Evolutionary conservation across 2,888 invertebrate genomes (phyloP).

Genomic region (Trichacis sp.): DNA sequence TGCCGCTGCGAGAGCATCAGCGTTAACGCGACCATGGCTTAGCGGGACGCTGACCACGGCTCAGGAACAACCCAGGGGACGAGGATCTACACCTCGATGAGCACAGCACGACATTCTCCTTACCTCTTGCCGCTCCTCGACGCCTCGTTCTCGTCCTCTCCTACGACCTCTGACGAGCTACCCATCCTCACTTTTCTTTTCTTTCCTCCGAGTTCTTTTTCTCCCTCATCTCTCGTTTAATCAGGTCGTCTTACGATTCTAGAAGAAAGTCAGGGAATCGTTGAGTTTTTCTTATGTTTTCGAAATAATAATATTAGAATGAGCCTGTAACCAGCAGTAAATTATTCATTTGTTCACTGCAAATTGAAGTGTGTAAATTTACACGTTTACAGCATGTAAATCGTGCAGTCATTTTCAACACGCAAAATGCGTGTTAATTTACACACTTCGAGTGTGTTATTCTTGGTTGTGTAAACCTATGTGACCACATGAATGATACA

Average conservation of each 20-base stretch:
- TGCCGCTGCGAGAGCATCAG: conserved; percentile 43
- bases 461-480: too few relatives aligned
- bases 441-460: too few relatives aligned
- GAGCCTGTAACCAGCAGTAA: too few relatives aligned
- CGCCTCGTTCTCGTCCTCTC: conserved; percentile 22
- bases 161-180: conserved; percentile 19
- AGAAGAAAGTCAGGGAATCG: too few relatives aligned
- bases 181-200: conserved; percentile 20
- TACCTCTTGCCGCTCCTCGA: conserved; percentile 55
- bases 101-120: conserved; percentile 66
- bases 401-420: too few relatives aligned
- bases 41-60: conserved; percentile 68
- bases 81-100: conserved; percentile 69
- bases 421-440: too few relatives aligned
- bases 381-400: too few relatives aligned
- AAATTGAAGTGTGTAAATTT: too few relatives aligned
- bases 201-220: conserved; percentile 13
- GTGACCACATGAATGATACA: too few relatives aligned
- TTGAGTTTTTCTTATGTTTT: too few relatives aligned
- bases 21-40: conserved; percentile 64
- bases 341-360: too few relatives aligned
- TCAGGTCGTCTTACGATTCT: background rate
- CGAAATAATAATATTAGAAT: too few relatives aligned
- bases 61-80: conserved; percentile 65
- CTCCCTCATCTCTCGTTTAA: conserved; percentile 16